Percentiles rank a stretch among this genome's conserved stretches.
These are phyloP conservation scores for Drosophila diplacantha DNA, from an alignment of 2,888 invertebrate genomes.

Conservation along the genomic window DNA sequence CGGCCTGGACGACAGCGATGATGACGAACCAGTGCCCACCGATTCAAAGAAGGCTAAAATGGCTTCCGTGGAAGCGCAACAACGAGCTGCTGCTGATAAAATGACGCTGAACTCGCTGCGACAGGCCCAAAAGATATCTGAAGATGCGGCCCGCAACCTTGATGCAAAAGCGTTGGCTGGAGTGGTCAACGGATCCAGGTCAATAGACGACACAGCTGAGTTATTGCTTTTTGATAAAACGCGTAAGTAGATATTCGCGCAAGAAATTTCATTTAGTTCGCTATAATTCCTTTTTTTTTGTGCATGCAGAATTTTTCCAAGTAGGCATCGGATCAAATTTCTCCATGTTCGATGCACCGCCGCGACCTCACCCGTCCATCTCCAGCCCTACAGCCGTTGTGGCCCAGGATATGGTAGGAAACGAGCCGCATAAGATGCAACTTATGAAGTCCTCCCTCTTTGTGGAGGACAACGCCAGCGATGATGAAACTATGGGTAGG, in stretches of 20 bases:
- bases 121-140: slow-evolving; percentile 62
- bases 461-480: slow-evolving; percentile 67
- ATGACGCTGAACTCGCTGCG: slow-evolving; percentile 55
- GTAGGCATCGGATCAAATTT: slow-evolving; percentile 62
- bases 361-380: slow-evolving; percentile 43
- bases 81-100: slow-evolving; percentile 43
- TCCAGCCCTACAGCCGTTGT: slow-evolving; percentile 82
- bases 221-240: slow-evolving; percentile 74
- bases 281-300: neutral
- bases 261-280: neutral
- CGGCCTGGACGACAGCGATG: slow-evolving; percentile 92
- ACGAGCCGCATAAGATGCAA: slow-evolving; percentile 85
- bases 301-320: slow-evolving; percentile 71
- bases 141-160: slow-evolving; percentile 61
- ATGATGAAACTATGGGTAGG: slow-evolving; percentile 53
- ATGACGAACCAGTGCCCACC: slow-evolving; percentile 83
- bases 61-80: slow-evolving; percentile 37
- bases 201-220: slow-evolving; percentile 72
- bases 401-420: slow-evolving; percentile 81
- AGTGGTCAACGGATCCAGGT: slow-evolving; percentile 53
- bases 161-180: slow-evolving; percentile 62
- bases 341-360: slow-evolving; percentile 62
- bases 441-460: slow-evolving; percentile 90
- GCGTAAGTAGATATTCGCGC: slow-evolving; percentile 50
- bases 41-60: slow-evolving; percentile 77